A percentile compares a stretch with the other conserved stretches of the same genome.
Conservation (phyloP, 2,888 invertebrate species). For the Piscicola geometra region DNA sequence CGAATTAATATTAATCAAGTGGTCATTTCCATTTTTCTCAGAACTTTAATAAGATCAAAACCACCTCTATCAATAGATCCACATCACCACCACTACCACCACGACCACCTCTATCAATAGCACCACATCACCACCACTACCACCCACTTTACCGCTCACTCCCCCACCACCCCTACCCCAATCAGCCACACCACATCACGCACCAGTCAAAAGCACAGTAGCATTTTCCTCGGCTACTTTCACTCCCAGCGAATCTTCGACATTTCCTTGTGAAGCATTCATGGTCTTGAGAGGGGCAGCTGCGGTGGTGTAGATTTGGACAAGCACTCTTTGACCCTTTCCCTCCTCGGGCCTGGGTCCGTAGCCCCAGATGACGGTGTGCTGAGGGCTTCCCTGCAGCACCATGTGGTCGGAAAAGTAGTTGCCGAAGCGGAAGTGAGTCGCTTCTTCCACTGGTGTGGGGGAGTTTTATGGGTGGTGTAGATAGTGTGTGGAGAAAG, state of each 20-base stretch:
- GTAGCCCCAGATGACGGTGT: constrained; percentile 43
- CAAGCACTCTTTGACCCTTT: constrained; percentile 34
- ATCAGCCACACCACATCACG: no score
- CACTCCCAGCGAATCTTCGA: no score
- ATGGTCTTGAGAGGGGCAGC: background rate
- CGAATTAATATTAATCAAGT: no score
- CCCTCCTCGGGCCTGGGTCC: constrained; percentile 35
- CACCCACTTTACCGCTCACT: background rate
- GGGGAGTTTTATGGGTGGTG: background rate
- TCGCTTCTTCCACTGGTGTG: constrained; percentile 31
- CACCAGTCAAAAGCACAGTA: no score
- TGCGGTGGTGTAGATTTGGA: constrained; percentile 22
- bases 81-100: background rate
- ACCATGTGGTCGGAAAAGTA: constrained; percentile 44
- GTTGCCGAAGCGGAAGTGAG: constrained; percentile 41
- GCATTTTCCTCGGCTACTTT: no score
- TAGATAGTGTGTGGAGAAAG: background rate
- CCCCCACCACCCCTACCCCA: no score
- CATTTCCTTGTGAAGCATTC: no score
- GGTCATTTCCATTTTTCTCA: no score
- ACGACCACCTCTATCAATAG: background rate
- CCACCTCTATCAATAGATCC: background rate
- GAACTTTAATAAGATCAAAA: background rate
- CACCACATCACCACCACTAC: background rate
- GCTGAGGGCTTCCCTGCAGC: constrained; percentile 41